Evolutionary conservation across 2,888 invertebrate genomes (phyloP).

Genomic region (Drosophila prostipennis): DNA sequence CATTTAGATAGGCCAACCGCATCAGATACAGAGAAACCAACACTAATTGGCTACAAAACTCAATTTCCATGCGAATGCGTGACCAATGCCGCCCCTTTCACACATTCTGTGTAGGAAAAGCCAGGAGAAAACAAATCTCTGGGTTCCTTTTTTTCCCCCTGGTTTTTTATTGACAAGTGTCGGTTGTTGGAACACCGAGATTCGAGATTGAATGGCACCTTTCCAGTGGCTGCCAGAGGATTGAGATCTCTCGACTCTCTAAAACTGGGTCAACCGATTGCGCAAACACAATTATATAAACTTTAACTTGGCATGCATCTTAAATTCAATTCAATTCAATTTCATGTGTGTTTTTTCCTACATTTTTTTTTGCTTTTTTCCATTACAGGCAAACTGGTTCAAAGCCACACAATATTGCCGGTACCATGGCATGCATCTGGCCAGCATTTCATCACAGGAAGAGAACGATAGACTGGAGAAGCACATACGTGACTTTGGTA

Average conservation of each 20-base stretch:
- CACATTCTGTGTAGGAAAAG: slow-evolving; percentile 9
- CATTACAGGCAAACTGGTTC: slow-evolving; percentile 95
- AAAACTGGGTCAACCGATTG: slow-evolving; percentile 42
- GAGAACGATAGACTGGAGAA: slow-evolving; percentile 96
- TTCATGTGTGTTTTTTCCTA: slow-evolving; percentile 26
- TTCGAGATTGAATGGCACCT: slow-evolving; percentile 24
- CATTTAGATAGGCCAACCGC: slow-evolving; percentile 33
- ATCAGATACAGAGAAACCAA: slow-evolving; percentile 36
- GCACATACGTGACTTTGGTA: slow-evolving; percentile 95
- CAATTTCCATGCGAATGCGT: slow-evolving; percentile 19
- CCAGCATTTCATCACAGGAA: slow-evolving; percentile 94
- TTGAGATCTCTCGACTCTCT: neutral
- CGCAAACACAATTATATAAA: slow-evolving; percentile 44
- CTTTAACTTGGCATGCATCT: slow-evolving; percentile 35
- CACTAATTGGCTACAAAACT: slow-evolving; percentile 40
- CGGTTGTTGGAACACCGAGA: neutral
- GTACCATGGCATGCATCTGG: slow-evolving; percentile 96
- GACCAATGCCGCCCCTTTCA: slow-evolving; percentile 9
- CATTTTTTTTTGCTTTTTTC: neutral
- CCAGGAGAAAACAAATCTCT: slow-evolving; percentile 16
- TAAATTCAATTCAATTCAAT: slow-evolving; percentile 15
- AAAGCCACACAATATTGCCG: slow-evolving; percentile 95
- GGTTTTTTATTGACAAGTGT: slow-evolving; percentile 32
- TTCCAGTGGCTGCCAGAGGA: slow-evolving; percentile 10
- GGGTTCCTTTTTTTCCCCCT: neutral